Evolutionary conservation across 2,113 vertebrate genomes (phyloP), one percentile per base, ranked within the genome.

Genomic region (Syngnathus typhle): DNA sequence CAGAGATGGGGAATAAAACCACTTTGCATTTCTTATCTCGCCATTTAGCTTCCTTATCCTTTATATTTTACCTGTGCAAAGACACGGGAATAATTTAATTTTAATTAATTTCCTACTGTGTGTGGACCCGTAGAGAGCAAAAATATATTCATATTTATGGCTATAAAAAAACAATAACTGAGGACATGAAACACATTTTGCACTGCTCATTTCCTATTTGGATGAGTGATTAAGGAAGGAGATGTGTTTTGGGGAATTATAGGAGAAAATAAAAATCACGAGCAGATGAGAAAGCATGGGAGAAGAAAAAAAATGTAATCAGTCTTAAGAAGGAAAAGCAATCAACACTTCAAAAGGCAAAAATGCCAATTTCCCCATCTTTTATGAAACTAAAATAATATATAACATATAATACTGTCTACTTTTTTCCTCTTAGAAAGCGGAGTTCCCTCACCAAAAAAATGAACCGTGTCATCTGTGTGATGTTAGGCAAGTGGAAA

Each of bases 71-170:
- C 60, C 69, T 82, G 76, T 65, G 70, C 74, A 73, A 54, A 37
- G 71, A 74, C 64, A 67, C 12, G 82, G 77, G 71, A 77, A 81
- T 80, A 12, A 77, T 82, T 86, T 88, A 84, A 73, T 73, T 79
- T 67, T 69, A 49, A 80, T 68, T 88, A 85, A 89, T 81, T 79
- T 83, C 69, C 65, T 84, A 55, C 60, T 60, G 37, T 67, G 52
- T 71, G 73, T 77, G 85, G 81, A 82, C 87, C 79, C 75, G 52
- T 19, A n/a, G 47, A 47, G 63, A 44, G 13, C 2, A 21, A 38
- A 4, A 39, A 9, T 23, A n/a, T 12, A 55, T 64, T 65, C 46
- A 39, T 72, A 68, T 54, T 55, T 18, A 39, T 65, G 43, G 39
- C 13, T 54, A 43, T 63, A 32, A 64, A 55, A 18, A 18, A 43